These are phyloP conservation scores for Peromyscus californicus DNA, from an alignment of 2,113 vertebrate species.

Conservation along the genomic window DNA sequence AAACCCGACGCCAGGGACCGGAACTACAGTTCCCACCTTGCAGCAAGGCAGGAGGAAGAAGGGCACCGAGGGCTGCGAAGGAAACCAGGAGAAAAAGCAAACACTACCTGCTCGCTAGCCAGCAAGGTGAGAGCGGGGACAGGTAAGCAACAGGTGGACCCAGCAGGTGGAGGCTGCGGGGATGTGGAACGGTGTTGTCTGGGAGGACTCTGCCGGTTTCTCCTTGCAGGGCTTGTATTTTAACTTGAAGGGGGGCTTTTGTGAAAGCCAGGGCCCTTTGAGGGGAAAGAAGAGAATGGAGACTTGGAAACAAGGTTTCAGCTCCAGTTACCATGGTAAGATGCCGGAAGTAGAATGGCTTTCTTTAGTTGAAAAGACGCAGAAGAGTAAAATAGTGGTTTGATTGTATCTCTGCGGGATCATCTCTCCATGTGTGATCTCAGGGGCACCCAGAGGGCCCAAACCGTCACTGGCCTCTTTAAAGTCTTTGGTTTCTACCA, in stretches of 20 bases:
- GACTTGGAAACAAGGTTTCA: neutral
- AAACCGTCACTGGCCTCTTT: neutral
- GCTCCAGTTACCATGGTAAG: neutral
- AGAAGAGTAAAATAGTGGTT: neutral
- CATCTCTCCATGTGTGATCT: neutral
- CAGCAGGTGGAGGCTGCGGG: neutral
- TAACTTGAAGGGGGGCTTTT: neutral
- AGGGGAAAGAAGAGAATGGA: rapidly evolving
- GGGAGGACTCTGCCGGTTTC: rapidly evolving
- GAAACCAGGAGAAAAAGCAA: constrained; percentile 79
- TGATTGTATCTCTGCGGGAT: neutral
- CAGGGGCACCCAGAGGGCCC: neutral
- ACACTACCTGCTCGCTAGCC: constrained; percentile 82
- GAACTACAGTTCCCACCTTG: constrained; percentile 90
- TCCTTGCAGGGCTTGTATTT: neutral
- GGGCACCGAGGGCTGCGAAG: constrained; percentile 85
- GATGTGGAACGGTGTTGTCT: rapidly evolving
- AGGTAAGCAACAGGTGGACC: constrained; percentile 72
- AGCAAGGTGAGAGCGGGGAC: constrained; percentile 84
- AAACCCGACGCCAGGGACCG: constrained; percentile 42
- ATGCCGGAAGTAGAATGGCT: constrained; percentile 66
- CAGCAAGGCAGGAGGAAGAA: constrained; percentile 87
- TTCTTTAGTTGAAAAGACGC: constrained; percentile 57
- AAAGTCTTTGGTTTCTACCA: neutral
- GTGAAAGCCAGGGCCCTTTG: neutral